Conservation (phyloP, 2,888 invertebrate genomes). For the Calephelis perditalis region DNA sequence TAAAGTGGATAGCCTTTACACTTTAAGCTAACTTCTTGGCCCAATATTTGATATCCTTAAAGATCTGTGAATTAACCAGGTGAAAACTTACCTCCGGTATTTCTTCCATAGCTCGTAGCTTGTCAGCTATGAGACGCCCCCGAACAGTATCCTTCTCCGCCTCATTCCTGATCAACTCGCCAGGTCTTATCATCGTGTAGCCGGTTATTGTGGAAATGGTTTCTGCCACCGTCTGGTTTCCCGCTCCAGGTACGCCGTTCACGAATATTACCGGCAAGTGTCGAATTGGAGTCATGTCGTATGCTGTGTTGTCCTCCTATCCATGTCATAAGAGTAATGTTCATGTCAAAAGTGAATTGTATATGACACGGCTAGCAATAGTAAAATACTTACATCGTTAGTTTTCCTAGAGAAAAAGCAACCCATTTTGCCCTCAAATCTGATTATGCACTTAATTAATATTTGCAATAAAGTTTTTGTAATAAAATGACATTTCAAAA, state of each 20-base stretch:
- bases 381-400: conserved; percentile 46
- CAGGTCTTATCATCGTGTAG: conserved; percentile 65
- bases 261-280: conserved; percentile 70
- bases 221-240: conserved; percentile 68
- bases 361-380: background rate
- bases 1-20: too few relatives aligned
- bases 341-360: too few relatives aligned
- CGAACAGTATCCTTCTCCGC: conserved; percentile 67
- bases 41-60: too few relatives aligned
- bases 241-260: conserved; percentile 71
- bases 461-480: conserved; percentile 45
- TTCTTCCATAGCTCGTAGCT: conserved; percentile 58
- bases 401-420: conserved; percentile 54
- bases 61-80: too few relatives aligned
- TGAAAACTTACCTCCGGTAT: conserved; percentile 53
- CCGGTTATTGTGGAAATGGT: conserved; percentile 67
- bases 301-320: conserved; percentile 41
- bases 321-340: too few relatives aligned
- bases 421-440: conserved; percentile 52
- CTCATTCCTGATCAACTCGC: conserved; percentile 67
- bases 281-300: conserved; percentile 68
- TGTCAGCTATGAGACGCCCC: conserved; percentile 67
- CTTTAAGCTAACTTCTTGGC: too few relatives aligned
- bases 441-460: conserved; percentile 41
- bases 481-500: conserved; percentile 68